Evolutionary conservation across 2,113 vertebrate species (phyloP).

Genomic region (Gasterosteus aculeatus): DNA sequence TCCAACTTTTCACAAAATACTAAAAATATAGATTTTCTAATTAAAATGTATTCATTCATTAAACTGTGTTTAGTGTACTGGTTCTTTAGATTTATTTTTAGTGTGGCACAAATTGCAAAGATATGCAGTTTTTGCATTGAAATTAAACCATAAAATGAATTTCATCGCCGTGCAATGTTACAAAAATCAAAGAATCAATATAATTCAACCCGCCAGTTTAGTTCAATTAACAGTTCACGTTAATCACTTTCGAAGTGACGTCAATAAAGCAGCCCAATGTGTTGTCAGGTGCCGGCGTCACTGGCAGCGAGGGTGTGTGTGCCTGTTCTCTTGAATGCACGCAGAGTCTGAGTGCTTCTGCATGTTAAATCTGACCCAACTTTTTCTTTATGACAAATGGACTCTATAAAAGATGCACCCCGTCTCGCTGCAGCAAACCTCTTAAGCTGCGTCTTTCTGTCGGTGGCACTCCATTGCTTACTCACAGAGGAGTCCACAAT

Average conservation of each 20-base stretch:
- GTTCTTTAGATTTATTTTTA: neutral
- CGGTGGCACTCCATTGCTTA: constrained; percentile 56
- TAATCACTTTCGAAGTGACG: constrained; percentile 79
- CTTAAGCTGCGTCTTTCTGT: constrained; percentile 54
- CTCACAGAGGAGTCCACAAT: constrained; percentile 66
- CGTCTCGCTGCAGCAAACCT: constrained; percentile 54
- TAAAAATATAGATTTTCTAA: neutral
- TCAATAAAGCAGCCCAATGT: constrained; percentile 80
- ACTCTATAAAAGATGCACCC: constrained; percentile 52
- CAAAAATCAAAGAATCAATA: constrained; percentile 38
- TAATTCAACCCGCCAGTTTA: constrained; percentile 34
- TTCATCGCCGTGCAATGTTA: constrained; percentile 4
- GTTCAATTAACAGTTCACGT: constrained; percentile 76
- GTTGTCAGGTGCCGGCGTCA: constrained; percentile 69
- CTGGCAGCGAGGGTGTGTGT: constrained; percentile 15
- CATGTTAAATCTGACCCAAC: constrained; percentile 53
- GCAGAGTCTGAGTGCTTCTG: constrained; percentile 14
- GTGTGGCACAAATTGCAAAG: neutral
- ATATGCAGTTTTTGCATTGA: neutral
- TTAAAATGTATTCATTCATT: neutral
- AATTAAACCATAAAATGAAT: neutral
- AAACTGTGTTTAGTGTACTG: neutral
- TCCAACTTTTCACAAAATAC: neutral
- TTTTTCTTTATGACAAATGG: constrained; percentile 61
- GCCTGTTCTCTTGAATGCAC: neutral